Conservation (phyloP, 1,140 invertebrate species). For the Diabrotica virgifera region DNA sequence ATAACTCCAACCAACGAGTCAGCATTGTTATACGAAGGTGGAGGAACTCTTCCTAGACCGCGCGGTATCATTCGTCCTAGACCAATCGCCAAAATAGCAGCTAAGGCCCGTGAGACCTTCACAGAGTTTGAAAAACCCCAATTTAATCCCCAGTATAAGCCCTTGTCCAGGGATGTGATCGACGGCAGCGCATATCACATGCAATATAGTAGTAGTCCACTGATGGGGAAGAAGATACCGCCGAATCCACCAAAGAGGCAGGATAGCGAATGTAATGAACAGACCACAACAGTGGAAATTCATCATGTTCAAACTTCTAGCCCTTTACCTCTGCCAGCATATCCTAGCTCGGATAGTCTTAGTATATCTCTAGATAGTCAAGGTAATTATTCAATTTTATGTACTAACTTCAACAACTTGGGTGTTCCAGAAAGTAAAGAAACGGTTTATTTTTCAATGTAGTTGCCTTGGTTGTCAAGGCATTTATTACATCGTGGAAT, state of each 20-base stretch:
- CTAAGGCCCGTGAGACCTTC: conserved; percentile 53
- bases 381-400: conserved; percentile 40
- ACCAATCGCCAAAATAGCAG: conserved; percentile 81
- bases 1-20: conserved; percentile 83
- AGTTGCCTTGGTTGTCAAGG: too few relatives aligned
- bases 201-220: conserved; percentile 54
- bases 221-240: conserved; percentile 69
- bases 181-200: conserved; percentile 43
- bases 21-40: conserved; percentile 59
- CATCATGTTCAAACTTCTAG: conserved; percentile 56
- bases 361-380: conserved; percentile 57
- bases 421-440: too few relatives aligned
- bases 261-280: conserved; percentile 40
- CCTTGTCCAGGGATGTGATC: conserved; percentile 54
- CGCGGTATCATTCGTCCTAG: conserved; percentile 74
- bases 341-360: conserved; percentile 59
- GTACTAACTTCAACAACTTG: too few relatives aligned
- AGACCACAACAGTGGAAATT: conserved; percentile 60
- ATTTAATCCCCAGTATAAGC: conserved; percentile 48
- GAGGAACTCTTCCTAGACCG: conserved; percentile 81
- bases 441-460: too few relatives aligned
- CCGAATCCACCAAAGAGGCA: conserved; percentile 82
- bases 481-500: too few relatives aligned
- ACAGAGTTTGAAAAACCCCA: conserved; percentile 51
- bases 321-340: conserved; percentile 58